A percentile compares a stretch with the other conserved stretches of the same genome.
phyloP scores from a whole-genome alignment of 2,888 invertebrate species.

The Stenchaetothrips biformis region DNA sequence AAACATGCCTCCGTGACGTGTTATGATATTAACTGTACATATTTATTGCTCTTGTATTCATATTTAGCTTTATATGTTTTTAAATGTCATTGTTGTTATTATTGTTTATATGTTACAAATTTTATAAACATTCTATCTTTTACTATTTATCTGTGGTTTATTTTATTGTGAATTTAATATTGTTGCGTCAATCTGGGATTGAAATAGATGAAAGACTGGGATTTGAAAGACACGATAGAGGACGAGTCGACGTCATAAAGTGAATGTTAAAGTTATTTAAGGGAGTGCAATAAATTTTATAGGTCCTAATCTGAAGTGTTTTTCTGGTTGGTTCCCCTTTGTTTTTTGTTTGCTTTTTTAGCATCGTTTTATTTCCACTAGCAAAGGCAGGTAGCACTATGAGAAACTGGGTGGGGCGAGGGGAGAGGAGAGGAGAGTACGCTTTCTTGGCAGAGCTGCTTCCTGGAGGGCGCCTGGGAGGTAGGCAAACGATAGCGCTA shows the following conservation, averaged over 20 bases:
- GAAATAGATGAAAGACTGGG: constrained; percentile 5
- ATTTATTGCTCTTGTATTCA: constrained; percentile 16
- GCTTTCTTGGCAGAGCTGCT: no score
- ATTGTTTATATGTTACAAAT: constrained; percentile 9
- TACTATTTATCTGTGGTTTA: constrained; percentile 19
- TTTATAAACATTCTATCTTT: constrained; percentile 22
- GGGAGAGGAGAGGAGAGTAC: no score
- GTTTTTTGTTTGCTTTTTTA: no score
- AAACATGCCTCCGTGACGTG: constrained; percentile 12
- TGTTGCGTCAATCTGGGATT: not conserved
- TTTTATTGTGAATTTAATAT: constrained; percentile 1
- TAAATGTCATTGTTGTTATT: constrained; percentile 3
- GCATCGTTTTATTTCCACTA: no score
- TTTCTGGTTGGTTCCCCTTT: not conserved
- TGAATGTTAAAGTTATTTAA: not conserved
- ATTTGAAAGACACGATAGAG: not conserved
- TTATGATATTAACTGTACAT: constrained; percentile 20
- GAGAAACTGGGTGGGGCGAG: no score
- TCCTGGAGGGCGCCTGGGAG: no score
- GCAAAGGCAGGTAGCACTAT: no score
- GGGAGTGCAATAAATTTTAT: constrained; percentile 21
- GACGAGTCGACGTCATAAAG: not conserved
- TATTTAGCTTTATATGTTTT: not conserved
- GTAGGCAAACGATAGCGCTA: no score
- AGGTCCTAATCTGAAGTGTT: not conserved